Base-by-base conservation (phyloP, 2,888 invertebrate species). In the Cephus nigrinus region DNA sequence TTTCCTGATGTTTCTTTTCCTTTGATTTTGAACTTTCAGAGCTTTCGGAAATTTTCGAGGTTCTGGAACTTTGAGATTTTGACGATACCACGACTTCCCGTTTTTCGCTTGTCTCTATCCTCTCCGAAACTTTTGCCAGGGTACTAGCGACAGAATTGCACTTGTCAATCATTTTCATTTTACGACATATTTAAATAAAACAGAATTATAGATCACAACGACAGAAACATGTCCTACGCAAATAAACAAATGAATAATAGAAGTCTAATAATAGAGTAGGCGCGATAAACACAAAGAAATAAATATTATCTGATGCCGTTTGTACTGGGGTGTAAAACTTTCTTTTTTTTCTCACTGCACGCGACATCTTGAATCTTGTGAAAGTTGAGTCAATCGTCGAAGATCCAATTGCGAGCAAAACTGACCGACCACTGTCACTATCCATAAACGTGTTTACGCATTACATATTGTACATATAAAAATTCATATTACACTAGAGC, bases 41-140 rank as follows among this genome's bases (percentile, higher is more conserved):
- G 33, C 36, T 69, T 69, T n/a, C 40, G 72, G 30, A 73, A 36
- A 69, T 78, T 78, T 74, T 82, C 36, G 30, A 77, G 30, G 75
- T 72, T 11, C 75, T 55, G 15, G 23, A 69, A 68, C 36, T 76
- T 33, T 32, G 75, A 15, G 74, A 55, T 68, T 68, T 75, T 11
- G 76, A 75, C 30, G 73, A 72, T n/a, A 33, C 23, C 23, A 23
- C 23, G 23, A 23, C 2, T 9, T 55, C 55, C 15, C 55, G 23
- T 55, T 23, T 23, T 23, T 5, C 55, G 55, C 5, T 55, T 23
- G 55, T 23, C 23, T 23, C 55, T 55, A 55, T 23, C 9, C 55
- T 55, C 9, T 55, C 55, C 76, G 87, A 79, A 73, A 89, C 82
- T 73, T 80, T 77, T 35, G 85, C 81, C 36, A 89, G 77, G n/a